A percentile compares a stretch with the other conserved stretches of the same genome.
These are phyloP conservation scores for Drosophila ercepeae DNA, from an alignment of 1,140 invertebrate species.

Conservation along the genomic window DNA sequence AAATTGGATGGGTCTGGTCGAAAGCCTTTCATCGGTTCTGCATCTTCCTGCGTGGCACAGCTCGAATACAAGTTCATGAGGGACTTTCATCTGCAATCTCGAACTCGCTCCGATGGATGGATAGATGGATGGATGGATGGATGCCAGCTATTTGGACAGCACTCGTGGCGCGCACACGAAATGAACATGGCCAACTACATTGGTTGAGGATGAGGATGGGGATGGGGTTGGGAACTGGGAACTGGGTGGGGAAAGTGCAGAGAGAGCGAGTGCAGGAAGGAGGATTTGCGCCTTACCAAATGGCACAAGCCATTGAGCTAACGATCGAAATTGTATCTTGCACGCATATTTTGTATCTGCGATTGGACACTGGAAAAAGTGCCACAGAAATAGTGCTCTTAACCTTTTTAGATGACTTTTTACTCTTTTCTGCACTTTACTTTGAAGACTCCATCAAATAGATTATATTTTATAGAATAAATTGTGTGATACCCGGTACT, in stretches of 20 bases:
- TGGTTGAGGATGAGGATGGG: not conserved
- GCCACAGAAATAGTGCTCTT: not conserved
- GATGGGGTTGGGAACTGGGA: not conserved
- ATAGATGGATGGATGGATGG: constrained; percentile 34
- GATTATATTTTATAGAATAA: too few relatives aligned
- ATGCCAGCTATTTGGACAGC: constrained; percentile 61
- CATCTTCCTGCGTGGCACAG: constrained; percentile 7
- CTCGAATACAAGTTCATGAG: constrained; percentile 11
- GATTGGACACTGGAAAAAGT: constrained; percentile 26
- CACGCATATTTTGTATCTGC: constrained; percentile 44
- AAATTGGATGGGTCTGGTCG: constrained; percentile 12
- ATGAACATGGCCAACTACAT: constrained; percentile 57
- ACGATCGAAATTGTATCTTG: constrained; percentile 53
- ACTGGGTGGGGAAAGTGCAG: not conserved
- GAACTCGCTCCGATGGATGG: constrained; percentile 15
- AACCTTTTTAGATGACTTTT: not conserved
- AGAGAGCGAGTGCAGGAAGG: constrained; percentile 9
- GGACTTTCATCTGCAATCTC: constrained; percentile 40
- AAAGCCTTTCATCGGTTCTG: constrained; percentile 2
- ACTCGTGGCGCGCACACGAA: constrained; percentile 53
- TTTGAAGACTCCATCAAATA: too few relatives aligned
- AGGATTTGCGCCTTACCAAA: constrained; percentile 48
- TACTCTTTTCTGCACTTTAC: too few relatives aligned
- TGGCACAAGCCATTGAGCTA: constrained; percentile 56
- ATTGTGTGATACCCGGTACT: too few relatives aligned